Evolutionary conservation across 2,797 vertebrate species (phyloP).

Genomic region (Saxicola maurus): DNA sequence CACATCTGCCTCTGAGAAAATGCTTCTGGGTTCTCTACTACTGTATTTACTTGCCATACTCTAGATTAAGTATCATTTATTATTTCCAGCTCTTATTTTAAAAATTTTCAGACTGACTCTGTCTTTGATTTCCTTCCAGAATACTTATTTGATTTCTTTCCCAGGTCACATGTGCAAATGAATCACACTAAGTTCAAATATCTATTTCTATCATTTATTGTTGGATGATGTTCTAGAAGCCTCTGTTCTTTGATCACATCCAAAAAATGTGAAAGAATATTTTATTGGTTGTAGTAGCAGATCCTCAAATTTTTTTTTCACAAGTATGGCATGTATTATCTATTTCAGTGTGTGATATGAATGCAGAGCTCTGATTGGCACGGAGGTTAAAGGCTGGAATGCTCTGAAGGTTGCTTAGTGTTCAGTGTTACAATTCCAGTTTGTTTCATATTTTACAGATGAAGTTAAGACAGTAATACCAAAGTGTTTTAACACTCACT

Average conservation of each 20-base stretch:
- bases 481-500: not conserved
- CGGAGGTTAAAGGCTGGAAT: not conserved
- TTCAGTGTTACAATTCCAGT: not conserved
- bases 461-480: not conserved
- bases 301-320: not conserved
- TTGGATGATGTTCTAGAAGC: not conserved
- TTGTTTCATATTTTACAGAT: constrained; percentile 1
- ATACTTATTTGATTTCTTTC: constrained; percentile 5
- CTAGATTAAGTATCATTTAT: not conserved
- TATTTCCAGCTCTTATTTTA: constrained; percentile 3
- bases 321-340: not conserved
- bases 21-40: not conserved
- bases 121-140: constrained; percentile 13
- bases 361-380: not conserved
- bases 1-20: not conserved
- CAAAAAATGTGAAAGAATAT: not conserved
- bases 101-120: not conserved
- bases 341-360: not conserved
- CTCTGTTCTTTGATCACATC: not conserved
- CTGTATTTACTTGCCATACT: not conserved
- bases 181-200: not conserved
- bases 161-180: not conserved
- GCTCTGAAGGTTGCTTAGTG: not conserved
- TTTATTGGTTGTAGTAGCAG: not conserved
- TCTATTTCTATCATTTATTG: not conserved